A percentile compares a stretch with the other conserved stretches of the same genome.
phyloP scores from a whole-genome alignment of 2,888 invertebrate genomes.

The Ochlodes sylvanus region DNA sequence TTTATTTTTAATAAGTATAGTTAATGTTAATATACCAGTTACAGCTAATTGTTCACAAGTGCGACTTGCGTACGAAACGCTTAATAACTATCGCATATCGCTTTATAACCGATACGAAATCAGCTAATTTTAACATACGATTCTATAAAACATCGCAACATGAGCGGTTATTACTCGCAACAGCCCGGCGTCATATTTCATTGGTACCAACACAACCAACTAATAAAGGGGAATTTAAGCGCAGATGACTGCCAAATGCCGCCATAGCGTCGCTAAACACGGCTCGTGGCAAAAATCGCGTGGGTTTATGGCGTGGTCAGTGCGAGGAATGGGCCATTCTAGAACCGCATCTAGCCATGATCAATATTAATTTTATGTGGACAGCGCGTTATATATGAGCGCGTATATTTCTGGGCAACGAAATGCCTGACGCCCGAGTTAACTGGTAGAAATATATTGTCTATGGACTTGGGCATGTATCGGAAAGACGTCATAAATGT shows the following conservation, averaged over 20 bases:
- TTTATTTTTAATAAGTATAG: too few relatives aligned
- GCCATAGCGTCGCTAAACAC: slow-evolving; percentile 11
- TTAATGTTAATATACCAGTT: too few relatives aligned
- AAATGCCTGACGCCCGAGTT: background rate
- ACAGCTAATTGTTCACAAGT: too few relatives aligned
- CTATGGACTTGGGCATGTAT: too few relatives aligned
- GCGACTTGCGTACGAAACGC: too few relatives aligned
- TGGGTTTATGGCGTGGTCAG: slow-evolving; percentile 5
- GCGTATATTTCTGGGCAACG: background rate
- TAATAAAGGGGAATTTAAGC: slow-evolving; percentile 35
- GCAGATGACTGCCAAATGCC: slow-evolving; percentile 30
- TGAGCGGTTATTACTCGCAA: slow-evolving; percentile 22
- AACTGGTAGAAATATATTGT: too few relatives aligned
- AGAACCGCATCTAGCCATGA: background rate
- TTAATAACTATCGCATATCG: too few relatives aligned
- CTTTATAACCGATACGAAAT: too few relatives aligned
- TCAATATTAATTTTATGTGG: too few relatives aligned
- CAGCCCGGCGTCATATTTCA: slow-evolving; percentile 27
- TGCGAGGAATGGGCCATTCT: background rate
- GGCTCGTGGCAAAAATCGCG: slow-evolving; percentile 4
- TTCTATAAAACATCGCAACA: slow-evolving; percentile 17
- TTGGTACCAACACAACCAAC: slow-evolving; percentile 15
- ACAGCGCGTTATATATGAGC: background rate
- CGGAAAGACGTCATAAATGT: too few relatives aligned
- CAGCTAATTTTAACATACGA: slow-evolving; percentile 23